Percentiles rank a stretch among this genome's conserved stretches.
These are phyloP conservation scores for Oreochromis niloticus DNA, from an alignment of 2,113 vertebrate species.

Conservation along the genomic window DNA sequence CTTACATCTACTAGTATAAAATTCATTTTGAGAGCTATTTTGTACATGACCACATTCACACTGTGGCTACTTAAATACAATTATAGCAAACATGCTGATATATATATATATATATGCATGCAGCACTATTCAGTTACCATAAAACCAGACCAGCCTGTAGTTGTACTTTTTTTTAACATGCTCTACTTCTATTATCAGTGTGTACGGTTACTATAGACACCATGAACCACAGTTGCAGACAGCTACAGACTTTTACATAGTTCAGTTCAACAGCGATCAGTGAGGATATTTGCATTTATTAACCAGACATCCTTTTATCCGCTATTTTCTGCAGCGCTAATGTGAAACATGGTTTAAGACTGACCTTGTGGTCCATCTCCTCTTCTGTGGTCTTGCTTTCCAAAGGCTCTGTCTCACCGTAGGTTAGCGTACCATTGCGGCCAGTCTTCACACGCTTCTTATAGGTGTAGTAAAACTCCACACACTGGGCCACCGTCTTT, in stretches of 20 bases:
- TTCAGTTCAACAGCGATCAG: background rate
- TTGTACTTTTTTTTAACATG: background rate
- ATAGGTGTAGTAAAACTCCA: slow-evolving; percentile 97
- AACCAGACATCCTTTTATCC: background rate
- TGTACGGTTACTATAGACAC: background rate
- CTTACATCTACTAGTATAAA: background rate
- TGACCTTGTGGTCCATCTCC: slow-evolving; percentile 84
- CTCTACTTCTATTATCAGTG: background rate
- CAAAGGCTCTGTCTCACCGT: slow-evolving; percentile 79
- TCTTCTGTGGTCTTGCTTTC: slow-evolving; percentile 76
- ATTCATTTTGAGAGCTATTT: background rate
- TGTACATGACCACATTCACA: background rate
- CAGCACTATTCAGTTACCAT: background rate
- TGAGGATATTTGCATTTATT: background rate
- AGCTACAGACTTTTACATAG: background rate
- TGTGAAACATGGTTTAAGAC: background rate
- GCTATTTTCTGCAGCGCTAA: background rate
- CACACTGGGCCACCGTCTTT: slow-evolving; percentile 94
- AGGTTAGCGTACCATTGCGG: slow-evolving; percentile 85
- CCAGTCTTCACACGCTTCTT: slow-evolving; percentile 97
- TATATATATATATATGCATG: background rate
- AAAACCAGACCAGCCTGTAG: background rate
- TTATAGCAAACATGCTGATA: background rate
- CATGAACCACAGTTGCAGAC: background rate
- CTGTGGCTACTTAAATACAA: background rate